phyloP scores from a whole-genome alignment of 2,888 invertebrate species.

The Andrena praecox region DNA sequence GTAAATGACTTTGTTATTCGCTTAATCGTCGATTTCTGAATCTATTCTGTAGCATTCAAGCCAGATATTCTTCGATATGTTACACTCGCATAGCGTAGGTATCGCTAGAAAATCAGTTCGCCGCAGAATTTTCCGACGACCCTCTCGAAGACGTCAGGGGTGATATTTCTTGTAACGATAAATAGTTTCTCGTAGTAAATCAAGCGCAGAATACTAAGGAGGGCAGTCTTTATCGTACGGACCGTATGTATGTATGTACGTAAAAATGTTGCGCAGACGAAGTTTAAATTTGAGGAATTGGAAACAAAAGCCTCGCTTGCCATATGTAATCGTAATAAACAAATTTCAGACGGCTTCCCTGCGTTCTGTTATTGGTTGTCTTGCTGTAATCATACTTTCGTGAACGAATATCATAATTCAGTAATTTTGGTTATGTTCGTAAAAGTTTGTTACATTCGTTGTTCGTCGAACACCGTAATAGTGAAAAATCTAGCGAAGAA shows the following conservation, averaged over 20 bases:
- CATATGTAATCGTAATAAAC: slow-evolving; percentile 78
- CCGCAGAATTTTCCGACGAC: slow-evolving; percentile 62
- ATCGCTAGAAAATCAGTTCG: slow-evolving; percentile 62
- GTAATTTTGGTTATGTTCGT: background rate
- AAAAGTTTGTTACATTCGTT: slow-evolving; percentile 6
- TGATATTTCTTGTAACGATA: slow-evolving; percentile 70
- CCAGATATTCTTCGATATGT: slow-evolving; percentile 70
- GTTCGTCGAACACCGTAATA: background rate
- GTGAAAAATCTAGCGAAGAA: too few relatives aligned
- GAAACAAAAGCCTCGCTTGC: slow-evolving; percentile 78
- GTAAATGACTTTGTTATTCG: slow-evolving; percentile 61
- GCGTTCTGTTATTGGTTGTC: slow-evolving; percentile 46
- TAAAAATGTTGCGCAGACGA: slow-evolving; percentile 69
- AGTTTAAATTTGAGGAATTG: slow-evolving; percentile 76
- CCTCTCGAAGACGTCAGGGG: slow-evolving; percentile 59
- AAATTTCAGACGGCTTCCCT: slow-evolving; percentile 71
- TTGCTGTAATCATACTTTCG: slow-evolving; percentile 31
- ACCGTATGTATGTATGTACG: slow-evolving; percentile 73
- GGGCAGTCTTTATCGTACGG: slow-evolving; percentile 70
- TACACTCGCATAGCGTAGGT: slow-evolving; percentile 65
- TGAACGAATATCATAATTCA: background rate
- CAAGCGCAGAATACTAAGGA: slow-evolving; percentile 65
- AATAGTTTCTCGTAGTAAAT: slow-evolving; percentile 67
- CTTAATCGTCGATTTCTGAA: slow-evolving; percentile 43
- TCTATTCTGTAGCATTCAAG: slow-evolving; percentile 54